These are phyloP conservation scores for Drosophila leonis DNA, from an alignment of 2,888 invertebrate species.

Conservation along the genomic window DNA sequence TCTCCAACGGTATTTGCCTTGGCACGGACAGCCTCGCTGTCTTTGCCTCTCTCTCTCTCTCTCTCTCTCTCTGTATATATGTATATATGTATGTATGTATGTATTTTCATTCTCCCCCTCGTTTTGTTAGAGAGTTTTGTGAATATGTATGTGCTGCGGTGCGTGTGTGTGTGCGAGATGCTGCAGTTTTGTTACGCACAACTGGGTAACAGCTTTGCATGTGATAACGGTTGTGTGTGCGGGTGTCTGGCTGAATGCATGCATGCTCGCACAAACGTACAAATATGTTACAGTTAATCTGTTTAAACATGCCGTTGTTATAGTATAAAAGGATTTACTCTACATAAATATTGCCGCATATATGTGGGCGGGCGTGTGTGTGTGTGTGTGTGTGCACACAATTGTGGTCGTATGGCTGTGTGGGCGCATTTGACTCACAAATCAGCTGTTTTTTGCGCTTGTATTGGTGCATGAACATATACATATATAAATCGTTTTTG, in stretches of 20 bases:
- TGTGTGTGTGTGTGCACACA: neutral
- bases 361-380: too few species aligned
- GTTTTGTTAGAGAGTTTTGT: constrained; percentile 12
- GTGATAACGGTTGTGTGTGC: constrained; percentile 6
- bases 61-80: neutral
- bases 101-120: neutral
- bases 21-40: constrained; percentile 1
- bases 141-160: constrained; percentile 11
- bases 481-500: constrained; percentile 20
- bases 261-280: constrained; percentile 5
- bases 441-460: constrained; percentile 10
- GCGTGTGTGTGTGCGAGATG: constrained; percentile 40
- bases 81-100: neutral
- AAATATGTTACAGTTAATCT: constrained; percentile 56
- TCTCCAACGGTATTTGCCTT: constrained; percentile 29
- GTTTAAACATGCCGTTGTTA: constrained; percentile 52
- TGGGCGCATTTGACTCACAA: constrained; percentile 18
- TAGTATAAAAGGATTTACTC: constrained; percentile 46
- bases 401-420: neutral
- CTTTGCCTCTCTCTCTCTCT: neutral
- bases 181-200: constrained; percentile 55
- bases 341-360: constrained; percentile 7
- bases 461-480: neutral
- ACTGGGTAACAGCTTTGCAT: constrained; percentile 40
- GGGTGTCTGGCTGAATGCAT: constrained; percentile 12